These are phyloP conservation scores for Drosophila conformis DNA, from an alignment of 2,888 invertebrate species.

Conservation along the genomic window DNA sequence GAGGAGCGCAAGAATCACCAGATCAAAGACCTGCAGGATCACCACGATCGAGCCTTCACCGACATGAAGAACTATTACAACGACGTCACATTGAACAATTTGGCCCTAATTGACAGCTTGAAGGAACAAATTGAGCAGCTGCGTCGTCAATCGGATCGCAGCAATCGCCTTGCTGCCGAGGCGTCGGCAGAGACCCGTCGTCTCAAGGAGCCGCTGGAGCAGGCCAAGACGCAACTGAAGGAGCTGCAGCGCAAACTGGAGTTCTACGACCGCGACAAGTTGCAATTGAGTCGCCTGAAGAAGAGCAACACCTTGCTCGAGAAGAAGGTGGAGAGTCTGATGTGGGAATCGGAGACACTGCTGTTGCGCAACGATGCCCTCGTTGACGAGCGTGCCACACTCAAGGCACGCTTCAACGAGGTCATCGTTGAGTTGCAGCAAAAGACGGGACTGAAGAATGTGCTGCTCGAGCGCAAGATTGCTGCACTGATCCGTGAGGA, in stretches of 20 bases:
- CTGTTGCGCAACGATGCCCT: slow-evolving; percentile 92
- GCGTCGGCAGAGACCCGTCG: slow-evolving; percentile 89
- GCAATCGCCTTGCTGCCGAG: slow-evolving; percentile 87
- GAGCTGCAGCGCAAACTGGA: slow-evolving; percentile 91
- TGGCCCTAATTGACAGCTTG: slow-evolving; percentile 94
- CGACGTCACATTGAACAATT: slow-evolving; percentile 96
- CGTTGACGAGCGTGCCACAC: slow-evolving; percentile 90
- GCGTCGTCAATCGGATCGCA: slow-evolving; percentile 92
- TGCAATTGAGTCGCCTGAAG: slow-evolving; percentile 87
- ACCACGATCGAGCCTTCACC: slow-evolving; percentile 93
- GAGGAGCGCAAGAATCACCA: slow-evolving; percentile 96
- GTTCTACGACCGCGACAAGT: slow-evolving; percentile 95
- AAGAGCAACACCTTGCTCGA: slow-evolving; percentile 80
- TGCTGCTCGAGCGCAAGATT: slow-evolving; percentile 91
- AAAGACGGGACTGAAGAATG: slow-evolving; percentile 91
- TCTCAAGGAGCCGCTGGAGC: slow-evolving; percentile 90
- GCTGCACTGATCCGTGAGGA: slow-evolving; percentile 88
- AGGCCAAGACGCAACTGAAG: slow-evolving; percentile 89
- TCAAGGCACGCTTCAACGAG: slow-evolving; percentile 91
- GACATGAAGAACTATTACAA: slow-evolving; percentile 98
- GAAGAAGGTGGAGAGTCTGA: slow-evolving; percentile 87
- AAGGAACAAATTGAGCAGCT: slow-evolving; percentile 93
- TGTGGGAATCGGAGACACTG: slow-evolving; percentile 89
- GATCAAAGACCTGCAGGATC: slow-evolving; percentile 91
- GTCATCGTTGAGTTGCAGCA: slow-evolving; percentile 95